phyloP scores from a whole-genome alignment of 2,888 invertebrate genomes.

The Acleris sparsana region DNA sequence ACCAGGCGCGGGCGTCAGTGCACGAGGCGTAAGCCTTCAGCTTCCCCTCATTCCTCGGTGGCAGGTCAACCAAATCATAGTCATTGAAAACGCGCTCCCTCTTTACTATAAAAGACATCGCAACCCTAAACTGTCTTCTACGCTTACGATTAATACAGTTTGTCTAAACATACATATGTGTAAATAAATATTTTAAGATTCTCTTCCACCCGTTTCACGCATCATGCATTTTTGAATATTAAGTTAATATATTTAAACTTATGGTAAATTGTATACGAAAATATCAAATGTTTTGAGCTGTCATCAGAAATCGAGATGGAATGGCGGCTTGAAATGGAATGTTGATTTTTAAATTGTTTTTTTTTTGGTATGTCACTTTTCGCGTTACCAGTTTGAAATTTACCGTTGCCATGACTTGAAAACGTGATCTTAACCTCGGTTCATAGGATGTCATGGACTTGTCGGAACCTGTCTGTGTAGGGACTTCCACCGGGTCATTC shows the following conservation, averaged over 20 bases:
- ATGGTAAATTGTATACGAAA: constrained; percentile 65
- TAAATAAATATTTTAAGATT: constrained; percentile 59
- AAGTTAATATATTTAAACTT: constrained; percentile 55
- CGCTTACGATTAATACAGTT: constrained; percentile 55
- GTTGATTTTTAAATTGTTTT: constrained; percentile 55
- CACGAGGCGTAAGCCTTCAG: constrained; percentile 82
- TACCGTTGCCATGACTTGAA: neutral
- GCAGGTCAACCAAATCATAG: constrained; percentile 72
- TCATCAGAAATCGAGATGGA: constrained; percentile 72
- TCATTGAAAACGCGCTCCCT: constrained; percentile 77
- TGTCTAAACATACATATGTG: constrained; percentile 58
- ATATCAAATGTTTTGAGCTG: constrained; percentile 72
- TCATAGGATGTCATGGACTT: too few relatives aligned
- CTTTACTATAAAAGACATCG: constrained; percentile 79
- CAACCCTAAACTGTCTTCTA: constrained; percentile 47
- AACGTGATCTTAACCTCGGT: too few relatives aligned
- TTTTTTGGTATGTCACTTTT: constrained; percentile 36
- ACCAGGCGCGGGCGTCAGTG: constrained; percentile 84
- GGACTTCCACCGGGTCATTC: too few relatives aligned
- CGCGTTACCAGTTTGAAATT: constrained; percentile 33
- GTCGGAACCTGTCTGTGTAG: too few relatives aligned
- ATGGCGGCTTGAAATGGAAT: constrained; percentile 64
- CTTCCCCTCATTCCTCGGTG: constrained; percentile 79
- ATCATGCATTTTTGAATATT: constrained; percentile 61
- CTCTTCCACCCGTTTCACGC: constrained; percentile 69